These are phyloP conservation scores for Andrena camellia DNA, from an alignment of 2,888 invertebrate species.

Conservation along the genomic window DNA sequence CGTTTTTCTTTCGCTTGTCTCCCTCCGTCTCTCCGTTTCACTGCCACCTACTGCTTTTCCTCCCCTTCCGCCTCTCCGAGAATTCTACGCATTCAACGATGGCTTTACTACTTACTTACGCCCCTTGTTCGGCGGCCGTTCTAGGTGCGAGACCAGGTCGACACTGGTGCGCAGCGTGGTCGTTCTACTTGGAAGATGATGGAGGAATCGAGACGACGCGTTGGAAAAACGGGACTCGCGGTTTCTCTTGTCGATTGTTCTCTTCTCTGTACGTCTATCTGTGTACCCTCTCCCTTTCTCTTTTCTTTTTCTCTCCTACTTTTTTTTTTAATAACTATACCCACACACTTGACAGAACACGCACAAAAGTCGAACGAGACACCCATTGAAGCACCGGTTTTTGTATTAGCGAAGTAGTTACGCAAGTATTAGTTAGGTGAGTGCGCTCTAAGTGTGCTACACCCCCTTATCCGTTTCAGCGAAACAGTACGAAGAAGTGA, in stretches of 20 bases:
- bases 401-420: conserved; percentile 68
- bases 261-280: conserved; percentile 70
- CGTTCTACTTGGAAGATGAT: conserved; percentile 28
- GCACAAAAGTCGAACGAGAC: conserved; percentile 73
- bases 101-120: conserved; percentile 4
- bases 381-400: conserved; percentile 71
- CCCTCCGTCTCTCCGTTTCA: conserved; percentile 20
- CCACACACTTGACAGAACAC: conserved; percentile 66
- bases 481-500: conserved; percentile 73
- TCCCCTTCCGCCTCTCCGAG: not conserved
- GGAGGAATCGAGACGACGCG: conserved; percentile 50
- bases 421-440: conserved; percentile 72
- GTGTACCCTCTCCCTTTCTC: conserved; percentile 10
- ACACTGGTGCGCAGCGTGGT: conserved; percentile 10
- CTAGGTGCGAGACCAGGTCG: conserved; percentile 12
- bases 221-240: conserved; percentile 31
- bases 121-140: not conserved
- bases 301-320: not conserved
- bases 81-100: conserved; percentile 14
- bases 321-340: conserved; percentile 15
- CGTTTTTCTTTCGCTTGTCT: conserved; percentile 12
- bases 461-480: conserved; percentile 63
- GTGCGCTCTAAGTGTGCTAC: conserved; percentile 69
- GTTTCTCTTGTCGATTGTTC: conserved; percentile 49
- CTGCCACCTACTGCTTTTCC: not conserved